Evolutionary conservation across 2,113 vertebrate genomes (phyloP).

Genomic region (Sylvietta virens): DNA sequence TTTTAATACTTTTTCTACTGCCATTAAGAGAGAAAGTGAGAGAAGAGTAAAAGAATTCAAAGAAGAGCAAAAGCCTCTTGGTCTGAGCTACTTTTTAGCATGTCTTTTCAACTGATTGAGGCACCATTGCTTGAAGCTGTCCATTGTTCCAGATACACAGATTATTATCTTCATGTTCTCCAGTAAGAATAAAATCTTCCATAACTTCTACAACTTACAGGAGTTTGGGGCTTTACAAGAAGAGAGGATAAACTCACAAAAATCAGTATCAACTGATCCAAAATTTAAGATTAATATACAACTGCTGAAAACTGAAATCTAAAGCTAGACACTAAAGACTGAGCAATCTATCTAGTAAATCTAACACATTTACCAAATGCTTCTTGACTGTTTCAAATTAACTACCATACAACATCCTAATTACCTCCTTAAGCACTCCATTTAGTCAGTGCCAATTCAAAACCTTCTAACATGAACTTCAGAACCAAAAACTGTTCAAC

Average conservation of each 20-base stretch:
- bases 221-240: background rate
- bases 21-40: background rate
- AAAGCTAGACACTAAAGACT: background rate
- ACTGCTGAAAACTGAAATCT: background rate
- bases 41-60: background rate
- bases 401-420: rapidly evolving
- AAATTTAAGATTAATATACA: background rate
- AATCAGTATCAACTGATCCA: background rate
- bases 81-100: background rate
- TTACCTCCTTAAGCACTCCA: background rate
- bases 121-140: background rate
- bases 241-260: background rate
- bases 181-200: background rate
- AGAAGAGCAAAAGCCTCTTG: background rate
- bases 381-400: background rate
- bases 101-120: background rate
- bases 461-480: background rate
- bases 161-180: background rate
- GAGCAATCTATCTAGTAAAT: background rate
- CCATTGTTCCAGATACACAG: background rate
- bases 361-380: background rate
- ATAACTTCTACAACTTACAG: background rate
- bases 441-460: background rate
- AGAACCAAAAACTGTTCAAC: background rate
- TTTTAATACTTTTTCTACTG: background rate